Percentiles rank a stretch among this genome's conserved stretches.
Evolutionary conservation across 2,797 vertebrate species (phyloP).

Genomic region (Trachurus trachurus): DNA sequence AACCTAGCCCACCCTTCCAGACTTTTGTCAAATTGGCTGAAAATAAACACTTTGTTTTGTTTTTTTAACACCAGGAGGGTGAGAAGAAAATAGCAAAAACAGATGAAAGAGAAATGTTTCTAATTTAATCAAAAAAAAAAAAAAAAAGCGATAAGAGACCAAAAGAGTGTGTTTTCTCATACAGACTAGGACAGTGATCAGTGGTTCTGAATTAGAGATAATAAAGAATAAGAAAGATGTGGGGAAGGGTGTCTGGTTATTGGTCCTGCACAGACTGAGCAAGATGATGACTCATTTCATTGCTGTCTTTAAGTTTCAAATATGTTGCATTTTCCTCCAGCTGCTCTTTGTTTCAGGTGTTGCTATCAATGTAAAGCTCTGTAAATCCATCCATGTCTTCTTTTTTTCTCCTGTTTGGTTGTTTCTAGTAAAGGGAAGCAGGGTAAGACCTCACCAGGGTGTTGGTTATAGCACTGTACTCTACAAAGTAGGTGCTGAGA

Average conservation of each 20-base stretch:
- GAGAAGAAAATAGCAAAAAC: background rate
- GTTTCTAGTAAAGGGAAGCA: constrained; percentile 78
- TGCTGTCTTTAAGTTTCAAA: constrained; percentile 76
- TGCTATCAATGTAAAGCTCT: constrained; percentile 73
- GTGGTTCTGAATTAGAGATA: constrained; percentile 16
- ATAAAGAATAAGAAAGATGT: background rate
- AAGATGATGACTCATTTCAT: constrained; percentile 78
- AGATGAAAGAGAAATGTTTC: constrained; percentile 10
- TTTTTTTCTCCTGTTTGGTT: constrained; percentile 67
- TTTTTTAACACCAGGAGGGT: constrained; percentile 11
- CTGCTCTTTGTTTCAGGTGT: constrained; percentile 81
- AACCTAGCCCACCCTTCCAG: background rate
- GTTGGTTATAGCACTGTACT: background rate
- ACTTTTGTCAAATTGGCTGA: constrained; percentile 34
- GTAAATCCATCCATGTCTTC: constrained; percentile 73
- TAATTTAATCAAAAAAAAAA: constrained; percentile 14
- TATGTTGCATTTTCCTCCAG: constrained; percentile 75
- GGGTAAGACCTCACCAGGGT: constrained; percentile 33
- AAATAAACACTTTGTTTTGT: constrained; percentile 15
- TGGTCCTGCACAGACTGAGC: constrained; percentile 79
- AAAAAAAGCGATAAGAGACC: constrained; percentile 18
- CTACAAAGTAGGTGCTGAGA: background rate
- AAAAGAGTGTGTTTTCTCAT: constrained; percentile 23
- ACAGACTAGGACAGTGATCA: constrained; percentile 2
- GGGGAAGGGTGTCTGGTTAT: constrained; percentile 80